These are phyloP conservation scores for Microplitis demolitor DNA, from an alignment of 1,140 invertebrate genomes.

Conservation along the genomic window DNA sequence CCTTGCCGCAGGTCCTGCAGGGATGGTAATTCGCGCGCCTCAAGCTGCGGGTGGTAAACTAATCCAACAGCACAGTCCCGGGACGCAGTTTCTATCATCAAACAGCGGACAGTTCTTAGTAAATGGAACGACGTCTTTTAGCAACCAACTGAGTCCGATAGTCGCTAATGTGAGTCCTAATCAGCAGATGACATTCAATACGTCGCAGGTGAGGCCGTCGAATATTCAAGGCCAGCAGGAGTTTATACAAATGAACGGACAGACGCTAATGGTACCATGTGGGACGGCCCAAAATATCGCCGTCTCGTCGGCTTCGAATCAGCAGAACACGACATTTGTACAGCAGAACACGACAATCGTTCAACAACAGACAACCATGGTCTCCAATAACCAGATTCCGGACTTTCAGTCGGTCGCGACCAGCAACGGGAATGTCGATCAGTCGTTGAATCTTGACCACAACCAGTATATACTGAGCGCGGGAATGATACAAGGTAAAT, in stretches of 20 bases:
- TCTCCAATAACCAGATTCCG: slow-evolving; percentile 72
- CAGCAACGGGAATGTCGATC: slow-evolving; percentile 43
- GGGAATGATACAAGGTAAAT: slow-evolving; percentile 53
- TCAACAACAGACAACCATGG: slow-evolving; percentile 72
- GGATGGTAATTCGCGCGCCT: slow-evolving; percentile 79
- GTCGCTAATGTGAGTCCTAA: slow-evolving; percentile 75
- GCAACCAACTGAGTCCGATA: slow-evolving; percentile 79
- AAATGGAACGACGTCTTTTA: slow-evolving; percentile 70
- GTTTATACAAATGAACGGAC: slow-evolving; percentile 74
- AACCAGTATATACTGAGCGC: slow-evolving; percentile 56
- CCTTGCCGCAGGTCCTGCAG: slow-evolving; percentile 71
- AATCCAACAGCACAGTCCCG: slow-evolving; percentile 72
- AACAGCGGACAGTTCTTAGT: slow-evolving; percentile 75
- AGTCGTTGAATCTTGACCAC: slow-evolving; percentile 63
- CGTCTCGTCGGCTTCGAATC: slow-evolving; percentile 65
- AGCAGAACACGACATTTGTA: slow-evolving; percentile 74
- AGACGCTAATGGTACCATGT: slow-evolving; percentile 78
- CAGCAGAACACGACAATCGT: slow-evolving; percentile 74
- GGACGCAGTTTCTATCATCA: slow-evolving; percentile 74
- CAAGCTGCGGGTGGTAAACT: slow-evolving; percentile 73
- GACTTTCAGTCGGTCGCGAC: slow-evolving; percentile 50
- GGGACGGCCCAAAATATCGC: slow-evolving; percentile 69
- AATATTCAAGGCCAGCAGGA: slow-evolving; percentile 68
- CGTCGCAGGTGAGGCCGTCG: slow-evolving; percentile 63
- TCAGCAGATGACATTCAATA: slow-evolving; percentile 70